Percentiles rank a stretch among this genome's conserved stretches.
Conservation (phyloP, 2,113 vertebrate species). For the Fregetta grallaria region DNA sequence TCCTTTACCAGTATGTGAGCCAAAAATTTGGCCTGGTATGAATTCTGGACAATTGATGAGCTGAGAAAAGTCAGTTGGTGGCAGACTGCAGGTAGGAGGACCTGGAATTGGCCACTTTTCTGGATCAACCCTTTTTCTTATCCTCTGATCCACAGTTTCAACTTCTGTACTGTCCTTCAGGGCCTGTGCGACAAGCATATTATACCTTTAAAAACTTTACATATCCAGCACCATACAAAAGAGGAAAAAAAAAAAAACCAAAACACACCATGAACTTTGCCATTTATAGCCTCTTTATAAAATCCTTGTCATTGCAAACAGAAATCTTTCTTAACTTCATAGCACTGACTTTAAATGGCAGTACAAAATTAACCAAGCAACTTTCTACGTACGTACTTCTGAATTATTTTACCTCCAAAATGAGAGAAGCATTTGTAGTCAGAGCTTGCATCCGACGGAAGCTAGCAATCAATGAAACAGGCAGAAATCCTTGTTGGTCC, state of each 20-base stretch:
- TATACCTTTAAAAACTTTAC: not conserved
- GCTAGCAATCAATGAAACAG: slow-evolving; percentile 90
- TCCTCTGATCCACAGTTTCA: slow-evolving; percentile 86
- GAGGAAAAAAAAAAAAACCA: not conserved
- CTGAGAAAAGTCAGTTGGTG: slow-evolving; percentile 90
- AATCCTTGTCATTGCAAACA: not conserved
- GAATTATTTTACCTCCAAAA: slow-evolving; percentile 84
- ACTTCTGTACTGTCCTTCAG: slow-evolving; percentile 91
- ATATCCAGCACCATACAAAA: not conserved
- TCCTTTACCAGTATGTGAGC: slow-evolving; percentile 80
- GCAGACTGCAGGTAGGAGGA: slow-evolving; percentile 72
- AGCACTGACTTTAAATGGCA: not conserved
- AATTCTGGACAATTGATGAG: slow-evolving; percentile 96
- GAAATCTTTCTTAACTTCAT: not conserved
- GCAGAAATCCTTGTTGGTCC: slow-evolving; percentile 92
- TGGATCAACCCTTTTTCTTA: slow-evolving; percentile 88
- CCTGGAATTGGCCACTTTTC: slow-evolving; percentile 94
- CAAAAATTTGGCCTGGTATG: slow-evolving; percentile 85
- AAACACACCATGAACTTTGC: not conserved
- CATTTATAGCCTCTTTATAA: not conserved
- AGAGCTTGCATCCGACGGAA: slow-evolving; percentile 95
- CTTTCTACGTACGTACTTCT: not conserved
- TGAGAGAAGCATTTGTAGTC: slow-evolving; percentile 88
- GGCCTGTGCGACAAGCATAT: slow-evolving; percentile 74
- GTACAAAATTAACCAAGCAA: not conserved